Percentiles rank a stretch among this genome's conserved stretches.
These are phyloP conservation scores for Cantharis rustica DNA, from an alignment of 2,888 invertebrate genomes.

Conservation along the genomic window DNA sequence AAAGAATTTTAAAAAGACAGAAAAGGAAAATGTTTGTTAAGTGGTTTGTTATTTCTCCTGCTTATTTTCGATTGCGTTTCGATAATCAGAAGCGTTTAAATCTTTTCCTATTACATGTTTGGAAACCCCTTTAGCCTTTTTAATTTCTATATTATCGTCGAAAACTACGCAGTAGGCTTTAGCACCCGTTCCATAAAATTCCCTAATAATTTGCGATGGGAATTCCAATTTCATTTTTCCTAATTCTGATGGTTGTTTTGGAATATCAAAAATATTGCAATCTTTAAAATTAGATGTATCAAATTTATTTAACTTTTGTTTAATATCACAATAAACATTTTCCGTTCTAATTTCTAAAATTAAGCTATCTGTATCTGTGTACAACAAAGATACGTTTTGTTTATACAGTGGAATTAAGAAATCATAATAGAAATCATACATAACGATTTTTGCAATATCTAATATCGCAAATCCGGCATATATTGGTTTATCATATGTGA, in stretches of 20 bases:
- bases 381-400: too few species aligned
- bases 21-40: conserved; percentile 38
- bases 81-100: not conserved
- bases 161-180: conserved; percentile 6
- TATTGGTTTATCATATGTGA: conserved; percentile 49
- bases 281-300: conserved; percentile 33
- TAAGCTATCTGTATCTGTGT: too few species aligned
- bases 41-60: conserved; percentile 33
- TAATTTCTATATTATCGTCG: not conserved
- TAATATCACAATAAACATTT: too few species aligned
- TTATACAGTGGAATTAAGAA: too few species aligned
- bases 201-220: not conserved
- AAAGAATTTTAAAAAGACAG: not conserved
- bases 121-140: conserved; percentile 9
- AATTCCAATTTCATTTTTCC: conserved; percentile 9
- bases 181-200: not conserved
- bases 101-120: conserved; percentile 1
- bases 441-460: too few species aligned
- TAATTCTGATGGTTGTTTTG: not conserved
- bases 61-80: not conserved
- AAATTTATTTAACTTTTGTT: too few species aligned
- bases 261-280: conserved; percentile 39
- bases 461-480: too few species aligned
- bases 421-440: conserved; percentile 34
- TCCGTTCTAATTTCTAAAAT: too few species aligned